Evolutionary conservation across 2,113 vertebrate genomes (phyloP).

Genomic region (Picathartes gymnocephalus): DNA sequence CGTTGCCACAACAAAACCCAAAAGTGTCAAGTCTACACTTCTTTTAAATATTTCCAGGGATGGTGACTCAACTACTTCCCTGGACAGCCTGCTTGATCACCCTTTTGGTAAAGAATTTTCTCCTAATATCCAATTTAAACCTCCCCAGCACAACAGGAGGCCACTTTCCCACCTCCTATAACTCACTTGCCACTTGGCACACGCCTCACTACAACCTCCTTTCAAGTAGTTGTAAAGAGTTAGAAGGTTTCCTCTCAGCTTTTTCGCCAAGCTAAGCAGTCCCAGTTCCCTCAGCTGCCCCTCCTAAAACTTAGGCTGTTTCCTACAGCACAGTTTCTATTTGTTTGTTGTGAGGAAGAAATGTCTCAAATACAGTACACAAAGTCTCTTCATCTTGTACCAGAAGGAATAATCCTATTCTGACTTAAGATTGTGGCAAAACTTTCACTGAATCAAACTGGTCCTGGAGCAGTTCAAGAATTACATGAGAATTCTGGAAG

Average conservation of each 20-base stretch:
- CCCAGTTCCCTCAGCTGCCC: not conserved
- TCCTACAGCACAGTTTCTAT: not conserved
- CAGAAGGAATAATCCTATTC: not conserved
- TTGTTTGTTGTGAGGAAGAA: not conserved
- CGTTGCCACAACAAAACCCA: not conserved
- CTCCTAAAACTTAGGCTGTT: not conserved
- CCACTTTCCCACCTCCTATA: not conserved
- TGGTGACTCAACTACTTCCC: not conserved
- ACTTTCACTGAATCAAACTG: not conserved
- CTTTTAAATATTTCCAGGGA: not conserved
- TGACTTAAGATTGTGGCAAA: not conserved
- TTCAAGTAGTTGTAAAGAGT: not conserved
- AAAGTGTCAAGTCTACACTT: fast-evolving
- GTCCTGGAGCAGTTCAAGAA: not conserved
- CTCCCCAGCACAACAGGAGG: not conserved
- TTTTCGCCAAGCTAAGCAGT: not conserved
- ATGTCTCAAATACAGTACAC: not conserved
- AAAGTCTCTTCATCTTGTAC: not conserved
- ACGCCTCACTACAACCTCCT: not conserved
- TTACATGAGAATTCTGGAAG: not conserved
- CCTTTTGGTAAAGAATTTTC: not conserved
- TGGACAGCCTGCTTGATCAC: not conserved
- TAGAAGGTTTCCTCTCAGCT: not conserved
- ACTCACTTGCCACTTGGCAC: not conserved
- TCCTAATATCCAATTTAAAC: not conserved